Evolutionary conservation across 2,888 invertebrate genomes (phyloP), one percentile per base, ranked within the genome.

Genomic region (Perithous albicinctus): DNA sequence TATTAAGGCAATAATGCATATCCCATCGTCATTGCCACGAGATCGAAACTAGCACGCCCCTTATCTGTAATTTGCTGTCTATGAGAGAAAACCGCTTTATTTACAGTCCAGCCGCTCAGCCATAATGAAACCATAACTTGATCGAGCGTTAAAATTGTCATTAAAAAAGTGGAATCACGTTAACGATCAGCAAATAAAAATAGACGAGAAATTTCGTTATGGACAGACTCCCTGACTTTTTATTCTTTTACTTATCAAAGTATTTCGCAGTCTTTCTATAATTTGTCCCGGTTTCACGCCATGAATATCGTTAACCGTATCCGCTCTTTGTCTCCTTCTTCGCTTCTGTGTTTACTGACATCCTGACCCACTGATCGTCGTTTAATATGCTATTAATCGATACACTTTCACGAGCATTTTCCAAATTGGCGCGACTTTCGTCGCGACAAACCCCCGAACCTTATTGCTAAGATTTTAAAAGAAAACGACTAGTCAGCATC

Each of bases 381-480:
- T 46, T 46, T 41, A 18, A 23, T 64, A 46, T 69, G 43, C 63
- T 29, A 63, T 26, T 79, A 54, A 79, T 75, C 74, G 75, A 78
- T 64, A 69, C 56, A 81, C 81, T 77, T 81, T 78, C 77, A 73
- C 73, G 43, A 43, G n/a, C 18, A 59, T 73, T 73, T 59, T 61
- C 20, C 46, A 35, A n/a, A n/a, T n/a, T n/a, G n/a, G n/a, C n/a
- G n/a, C 72, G 59, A 18, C 20, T 41, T 20, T 26, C 72, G 48
- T 18, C 41, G 51, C 46, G 70, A 70, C 54, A 32, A 20, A 12
- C 1, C 7, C 2, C 48, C 6, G 7, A 15, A 46, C 8, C 12
- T 20, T 20, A 20, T 48, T 8, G 48, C 20, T 2, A 10, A 48
- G 48, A 20, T 20, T 48, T 38, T n/a, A 41, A 41, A 41, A 48